These are phyloP conservation scores for Syngnathus floridae DNA, from an alignment of 2,113 vertebrate genomes.

Conservation along the genomic window DNA sequence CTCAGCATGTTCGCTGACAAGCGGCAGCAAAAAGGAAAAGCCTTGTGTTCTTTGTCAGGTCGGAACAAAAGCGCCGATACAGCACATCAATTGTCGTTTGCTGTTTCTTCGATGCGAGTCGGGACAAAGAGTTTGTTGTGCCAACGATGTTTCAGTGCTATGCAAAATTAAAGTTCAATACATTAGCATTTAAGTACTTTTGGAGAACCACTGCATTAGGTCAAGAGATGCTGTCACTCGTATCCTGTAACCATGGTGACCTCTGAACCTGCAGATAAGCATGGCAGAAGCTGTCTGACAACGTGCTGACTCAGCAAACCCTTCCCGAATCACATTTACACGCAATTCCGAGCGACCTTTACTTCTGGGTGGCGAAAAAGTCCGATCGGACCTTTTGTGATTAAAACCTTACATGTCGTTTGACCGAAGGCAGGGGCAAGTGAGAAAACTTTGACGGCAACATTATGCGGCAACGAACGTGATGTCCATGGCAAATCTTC, in stretches of 20 bases:
- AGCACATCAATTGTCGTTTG: neutral
- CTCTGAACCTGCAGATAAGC: constrained; percentile 6
- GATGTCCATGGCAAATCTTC: constrained; percentile 1
- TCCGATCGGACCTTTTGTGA: neutral
- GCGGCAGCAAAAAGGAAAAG: neutral
- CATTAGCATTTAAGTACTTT: neutral
- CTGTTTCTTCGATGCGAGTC: neutral
- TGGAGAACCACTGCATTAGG: neutral
- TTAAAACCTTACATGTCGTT: neutral
- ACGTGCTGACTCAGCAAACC: neutral
- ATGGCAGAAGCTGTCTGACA: neutral
- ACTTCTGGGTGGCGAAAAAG: neutral
- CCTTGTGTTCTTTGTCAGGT: neutral
- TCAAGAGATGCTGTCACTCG: constrained; percentile 11
- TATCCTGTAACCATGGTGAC: constrained; percentile 4
- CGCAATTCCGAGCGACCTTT: neutral
- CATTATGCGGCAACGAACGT: neutral
- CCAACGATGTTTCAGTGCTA: neutral
- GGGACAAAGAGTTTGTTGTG: neutral
- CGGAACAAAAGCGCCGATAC: neutral
- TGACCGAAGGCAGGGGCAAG: neutral
- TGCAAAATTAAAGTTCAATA: neutral
- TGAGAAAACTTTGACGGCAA: neutral
- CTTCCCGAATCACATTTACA: neutral
- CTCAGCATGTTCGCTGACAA: neutral